Conservation (phyloP, 2,888 invertebrate genomes). For the Hypomecis punctinalis region DNA sequence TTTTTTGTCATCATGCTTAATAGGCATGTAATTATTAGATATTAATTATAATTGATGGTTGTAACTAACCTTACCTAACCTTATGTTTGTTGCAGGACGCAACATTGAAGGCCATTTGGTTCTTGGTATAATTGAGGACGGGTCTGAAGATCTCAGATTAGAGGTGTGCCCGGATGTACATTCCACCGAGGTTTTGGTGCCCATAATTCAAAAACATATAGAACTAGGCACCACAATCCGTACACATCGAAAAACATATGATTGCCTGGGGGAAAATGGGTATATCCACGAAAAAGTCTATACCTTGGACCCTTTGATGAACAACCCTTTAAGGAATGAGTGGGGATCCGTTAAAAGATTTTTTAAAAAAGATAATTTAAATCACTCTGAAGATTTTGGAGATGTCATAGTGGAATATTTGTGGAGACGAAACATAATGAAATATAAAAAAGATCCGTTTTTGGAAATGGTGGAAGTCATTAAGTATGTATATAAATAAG, state of each 20-base stretch:
- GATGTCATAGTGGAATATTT: background rate
- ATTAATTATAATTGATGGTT: background rate
- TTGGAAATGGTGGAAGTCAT: background rate
- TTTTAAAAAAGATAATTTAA: conserved; percentile 6
- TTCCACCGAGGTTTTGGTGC: conserved; percentile 4
- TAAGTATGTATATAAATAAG: background rate
- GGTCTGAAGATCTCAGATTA: conserved; percentile 1
- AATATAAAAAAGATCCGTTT: background rate
- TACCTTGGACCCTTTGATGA: background rate
- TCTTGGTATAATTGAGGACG: conserved; percentile 1
- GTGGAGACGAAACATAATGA: background rate
- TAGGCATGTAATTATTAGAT: background rate
- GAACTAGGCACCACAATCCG: background rate
- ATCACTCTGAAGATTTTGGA: background rate
- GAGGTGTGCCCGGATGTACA: background rate
- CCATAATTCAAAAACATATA: background rate
- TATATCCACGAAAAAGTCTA: background rate
- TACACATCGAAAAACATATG: conserved; percentile 3
- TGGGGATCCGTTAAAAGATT: background rate
- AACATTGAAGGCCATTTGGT: conserved; percentile 3
- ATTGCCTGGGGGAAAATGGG: background rate
- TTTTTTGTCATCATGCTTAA: too few species aligned
- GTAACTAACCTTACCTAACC: too few species aligned
- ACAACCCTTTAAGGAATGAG: background rate
- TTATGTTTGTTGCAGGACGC: background rate